Conservation (phyloP, 1,140 invertebrate species). For the Drosophila lacertosa region DNA sequence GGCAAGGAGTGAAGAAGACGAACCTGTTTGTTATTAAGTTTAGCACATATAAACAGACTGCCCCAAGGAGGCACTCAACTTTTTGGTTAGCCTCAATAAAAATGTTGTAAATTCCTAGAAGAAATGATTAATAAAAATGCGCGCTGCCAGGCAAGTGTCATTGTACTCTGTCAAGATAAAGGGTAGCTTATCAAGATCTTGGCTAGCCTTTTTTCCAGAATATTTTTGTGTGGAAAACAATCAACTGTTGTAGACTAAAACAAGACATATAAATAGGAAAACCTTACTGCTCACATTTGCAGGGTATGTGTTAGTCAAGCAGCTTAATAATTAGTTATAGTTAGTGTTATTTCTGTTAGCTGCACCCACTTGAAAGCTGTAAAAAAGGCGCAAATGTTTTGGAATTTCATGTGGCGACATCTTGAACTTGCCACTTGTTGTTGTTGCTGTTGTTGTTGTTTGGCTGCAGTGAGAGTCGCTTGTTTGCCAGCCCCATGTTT, state of each 20-base stretch:
- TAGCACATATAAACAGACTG: constrained; percentile 66
- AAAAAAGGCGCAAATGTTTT: constrained; percentile 73
- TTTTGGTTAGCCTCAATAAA: constrained; percentile 78
- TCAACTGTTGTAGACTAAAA: too few species aligned
- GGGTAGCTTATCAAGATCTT: not conserved
- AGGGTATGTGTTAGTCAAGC: constrained; percentile 15
- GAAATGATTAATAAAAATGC: constrained; percentile 80
- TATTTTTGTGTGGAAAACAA: not conserved
- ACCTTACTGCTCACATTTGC: not conserved
- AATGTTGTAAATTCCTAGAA: constrained; percentile 80
- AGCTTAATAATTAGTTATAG: constrained; percentile 14
- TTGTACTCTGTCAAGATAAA: constrained; percentile 8
- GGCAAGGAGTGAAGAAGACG: constrained; percentile 19
- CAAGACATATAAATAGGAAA: too few species aligned
- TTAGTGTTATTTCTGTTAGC: constrained; percentile 33
- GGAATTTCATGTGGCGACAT: constrained; percentile 69
- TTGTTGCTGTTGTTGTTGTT: constrained; percentile 35
- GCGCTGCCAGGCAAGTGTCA: constrained; percentile 32
- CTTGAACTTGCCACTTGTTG: constrained; percentile 58
- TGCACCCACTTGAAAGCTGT: constrained; percentile 80
- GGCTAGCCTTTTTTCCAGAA: not conserved
- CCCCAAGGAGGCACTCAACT: constrained; percentile 49
- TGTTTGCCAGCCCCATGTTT: constrained; percentile 71
- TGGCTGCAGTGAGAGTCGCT: constrained; percentile 69
- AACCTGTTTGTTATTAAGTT: constrained; percentile 78